Conservation (phyloP, 2,888 invertebrate species). For the Dendrolimus pini region DNA sequence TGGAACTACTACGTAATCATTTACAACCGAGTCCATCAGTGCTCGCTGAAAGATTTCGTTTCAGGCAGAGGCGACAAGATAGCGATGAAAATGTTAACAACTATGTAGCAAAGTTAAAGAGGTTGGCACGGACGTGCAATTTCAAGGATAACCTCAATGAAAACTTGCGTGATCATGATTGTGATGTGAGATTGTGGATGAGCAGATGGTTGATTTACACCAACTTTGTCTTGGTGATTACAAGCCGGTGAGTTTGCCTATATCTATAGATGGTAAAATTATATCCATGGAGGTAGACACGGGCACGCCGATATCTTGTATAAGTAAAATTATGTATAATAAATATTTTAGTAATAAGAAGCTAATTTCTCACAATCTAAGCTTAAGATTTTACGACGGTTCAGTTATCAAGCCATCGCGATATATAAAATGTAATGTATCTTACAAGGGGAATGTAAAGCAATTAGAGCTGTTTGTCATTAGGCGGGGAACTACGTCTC, state of each 20-base stretch:
- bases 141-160: constrained; percentile 3
- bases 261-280: no score
- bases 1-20: no score
- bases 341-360: constrained; percentile 4
- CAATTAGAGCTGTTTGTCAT: constrained; percentile 17
- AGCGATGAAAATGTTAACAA: constrained; percentile 1
- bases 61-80: no score
- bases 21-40: no score
- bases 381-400: constrained; percentile 15
- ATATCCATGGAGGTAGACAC: no score
- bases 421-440: constrained; percentile 5
- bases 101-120: constrained; percentile 7
- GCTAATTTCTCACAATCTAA: constrained; percentile 5
- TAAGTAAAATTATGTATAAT: constrained; percentile 10
- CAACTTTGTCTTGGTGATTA: constrained; percentile 9
- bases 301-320: constrained; percentile 16
- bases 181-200: constrained; percentile 5
- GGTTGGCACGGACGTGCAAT: constrained; percentile 4
- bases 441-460: constrained; percentile 6
- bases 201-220: constrained; percentile 5
- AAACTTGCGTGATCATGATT: constrained; percentile 7
- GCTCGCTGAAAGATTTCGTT: no score
- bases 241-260: no score
- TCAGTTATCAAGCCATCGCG: constrained; percentile 13
- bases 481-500: no score